Evolutionary conservation across 2,888 invertebrate genomes (phyloP).

Genomic region (Caenorhabditis sp.): DNA sequence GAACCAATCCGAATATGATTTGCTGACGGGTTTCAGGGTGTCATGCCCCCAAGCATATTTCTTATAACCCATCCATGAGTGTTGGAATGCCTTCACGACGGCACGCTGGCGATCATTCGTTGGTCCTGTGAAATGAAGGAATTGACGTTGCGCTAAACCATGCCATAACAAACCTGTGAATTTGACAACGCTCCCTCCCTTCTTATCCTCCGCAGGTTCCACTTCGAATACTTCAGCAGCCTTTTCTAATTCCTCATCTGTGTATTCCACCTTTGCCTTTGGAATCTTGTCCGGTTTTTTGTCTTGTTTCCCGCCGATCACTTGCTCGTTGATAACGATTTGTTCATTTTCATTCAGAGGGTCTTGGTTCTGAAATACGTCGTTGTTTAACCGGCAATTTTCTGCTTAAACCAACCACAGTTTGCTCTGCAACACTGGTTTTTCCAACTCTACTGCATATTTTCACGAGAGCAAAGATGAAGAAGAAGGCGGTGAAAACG

Average conservation of each 20-base stretch:
- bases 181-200: neutral
- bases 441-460: neutral
- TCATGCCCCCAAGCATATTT: constrained; percentile 98
- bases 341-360: neutral
- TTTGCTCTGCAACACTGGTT: neutral
- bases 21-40: constrained; percentile 90
- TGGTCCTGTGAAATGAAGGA: constrained; percentile 86
- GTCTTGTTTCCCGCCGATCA: constrained; percentile 34
- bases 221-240: neutral
- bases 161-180: neutral
- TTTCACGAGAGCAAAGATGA: constrained; percentile 27
- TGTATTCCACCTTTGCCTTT: too few relatives aligned
- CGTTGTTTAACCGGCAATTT: neutral
- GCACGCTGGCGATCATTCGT: constrained; percentile 90
- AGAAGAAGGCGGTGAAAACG: neutral
- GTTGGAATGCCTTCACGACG: constrained; percentile 92
- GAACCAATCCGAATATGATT: constrained; percentile 93
- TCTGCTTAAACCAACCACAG: neutral
- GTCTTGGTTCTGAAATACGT: constrained; percentile 21
- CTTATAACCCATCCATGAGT: constrained; percentile 92
- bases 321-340: constrained; percentile 50
- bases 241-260: too few relatives aligned
- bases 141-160: neutral
- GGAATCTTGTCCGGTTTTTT: neutral
- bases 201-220: neutral